Evolutionary conservation across 2,113 vertebrate genomes (phyloP).

Genomic region (Myanophis thanlyinensis): DNA sequence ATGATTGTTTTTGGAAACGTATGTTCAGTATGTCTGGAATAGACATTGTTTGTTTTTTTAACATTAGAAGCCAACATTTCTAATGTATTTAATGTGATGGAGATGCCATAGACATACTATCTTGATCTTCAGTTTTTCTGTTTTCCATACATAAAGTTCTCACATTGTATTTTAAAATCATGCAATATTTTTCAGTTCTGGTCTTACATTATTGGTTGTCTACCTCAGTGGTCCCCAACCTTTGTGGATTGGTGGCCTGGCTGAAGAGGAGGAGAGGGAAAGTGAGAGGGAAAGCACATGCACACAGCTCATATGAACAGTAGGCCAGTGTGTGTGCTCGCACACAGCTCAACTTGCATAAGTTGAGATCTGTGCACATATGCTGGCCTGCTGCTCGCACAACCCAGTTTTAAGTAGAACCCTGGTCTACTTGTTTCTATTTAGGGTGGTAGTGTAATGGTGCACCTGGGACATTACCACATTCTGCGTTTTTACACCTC

Average conservation of each 20-base stretch:
- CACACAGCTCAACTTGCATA: background rate
- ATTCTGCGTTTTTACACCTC: background rate
- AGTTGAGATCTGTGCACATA: background rate
- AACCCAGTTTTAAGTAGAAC: background rate
- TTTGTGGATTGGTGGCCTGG: background rate
- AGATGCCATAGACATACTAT: background rate
- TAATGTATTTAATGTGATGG: too few relatives aligned
- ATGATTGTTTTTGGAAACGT: background rate
- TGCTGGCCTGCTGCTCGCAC: rapidly evolving
- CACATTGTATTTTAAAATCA: background rate
- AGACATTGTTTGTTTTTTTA: background rate
- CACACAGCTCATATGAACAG: too few relatives aligned
- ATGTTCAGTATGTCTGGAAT: background rate
- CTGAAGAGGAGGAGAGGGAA: background rate
- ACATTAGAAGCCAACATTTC: background rate
- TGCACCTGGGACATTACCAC: background rate
- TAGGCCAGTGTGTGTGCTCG: too few relatives aligned
- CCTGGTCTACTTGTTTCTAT: background rate
- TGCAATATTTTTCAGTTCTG: background rate
- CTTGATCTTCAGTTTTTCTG: background rate
- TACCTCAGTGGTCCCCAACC: background rate
- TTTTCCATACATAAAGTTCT: background rate
- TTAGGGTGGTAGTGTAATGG: background rate
- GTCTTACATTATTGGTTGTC: background rate
- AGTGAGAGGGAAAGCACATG: too few relatives aligned